phyloP scores from a whole-genome alignment of 2,113 vertebrate genomes.

The Choloepus hoffmanni region DNA sequence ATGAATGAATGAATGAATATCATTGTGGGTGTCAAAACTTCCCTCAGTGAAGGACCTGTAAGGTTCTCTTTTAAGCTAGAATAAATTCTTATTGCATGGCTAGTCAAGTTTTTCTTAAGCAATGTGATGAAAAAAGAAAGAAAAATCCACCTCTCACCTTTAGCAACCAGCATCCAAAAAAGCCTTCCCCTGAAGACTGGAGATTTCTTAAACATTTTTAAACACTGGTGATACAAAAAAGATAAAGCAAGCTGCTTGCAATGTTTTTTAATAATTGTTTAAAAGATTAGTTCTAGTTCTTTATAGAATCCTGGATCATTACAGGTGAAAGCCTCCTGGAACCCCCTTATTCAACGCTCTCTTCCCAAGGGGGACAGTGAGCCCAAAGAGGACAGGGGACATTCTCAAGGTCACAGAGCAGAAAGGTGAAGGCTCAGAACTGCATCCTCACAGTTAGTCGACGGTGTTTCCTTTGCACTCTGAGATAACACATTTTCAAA shows the following conservation, averaged over 20 bases:
- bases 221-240: not conserved
- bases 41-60: not conserved
- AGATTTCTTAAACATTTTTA: not conserved
- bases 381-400: not conserved
- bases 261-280: not conserved
- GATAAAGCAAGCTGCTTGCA: not conserved
- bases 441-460: not conserved
- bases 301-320: not conserved
- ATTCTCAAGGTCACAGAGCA: not conserved
- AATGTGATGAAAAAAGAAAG: not conserved
- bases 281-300: not conserved
- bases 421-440: not conserved
- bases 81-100: not conserved
- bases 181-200: accelerated
- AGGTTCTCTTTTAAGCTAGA: not conserved
- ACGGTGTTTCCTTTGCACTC: not conserved
- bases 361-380: not conserved
- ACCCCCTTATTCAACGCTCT: not conserved
- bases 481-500: not conserved
- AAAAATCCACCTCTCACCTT: not conserved
- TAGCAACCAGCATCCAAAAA: not conserved
- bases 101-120: not conserved
- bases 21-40: not conserved
- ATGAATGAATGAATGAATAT: not conserved
- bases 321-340: not conserved